Evolutionary conservation across 2,113 vertebrate genomes (phyloP), one percentile per base, ranked within the genome.

Genomic region (Rhadina sibilatrix): DNA sequence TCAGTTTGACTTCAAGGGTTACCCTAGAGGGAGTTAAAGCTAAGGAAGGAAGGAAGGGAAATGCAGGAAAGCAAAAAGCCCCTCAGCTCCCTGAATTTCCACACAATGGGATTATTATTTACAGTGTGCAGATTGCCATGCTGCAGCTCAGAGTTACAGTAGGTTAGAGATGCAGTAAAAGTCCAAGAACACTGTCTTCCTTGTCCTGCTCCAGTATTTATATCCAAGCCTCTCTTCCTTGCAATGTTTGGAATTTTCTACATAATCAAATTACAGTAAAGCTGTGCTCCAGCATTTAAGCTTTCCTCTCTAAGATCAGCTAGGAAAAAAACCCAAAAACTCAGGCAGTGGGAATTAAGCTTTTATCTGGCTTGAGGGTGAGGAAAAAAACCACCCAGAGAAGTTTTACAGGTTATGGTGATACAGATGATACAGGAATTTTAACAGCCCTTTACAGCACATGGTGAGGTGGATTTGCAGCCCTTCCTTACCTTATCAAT

Each of bases 401-500:
- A 17, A 20, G 46, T 83, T 94, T 76, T 42, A 46, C 20, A 80
- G 72, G 31, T 60, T n/a, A 16, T 52, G 28, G 31, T 25, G 49
- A 47, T 8, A 5, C 4, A 76, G 66, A 35, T 1, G 31, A 15
- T 2, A 6, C 0, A 66, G 33, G 66, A 46, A 80, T 33, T 85
- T 35, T 18, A 72, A 15, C 38, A 91, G 53, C 85, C 33, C 0
- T 1, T 63, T 37, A 35, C 7, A 79, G 70, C 44, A 35, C 0
- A 2, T 0, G 23, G 18, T 1, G 27, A 30, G 15, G 24, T 1
- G 56, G 40, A 6, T 40, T 40, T 71, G 35, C 46, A 50, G n/a
- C 13, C 52, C 35, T 52, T 19, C 31, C 93, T 72, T 93, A 98
- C 98, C 98, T 98, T 98, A 57, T 98, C 98, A 13, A 97, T 64